A percentile compares a stretch with the other conserved stretches of the same genome.
Conservation (phyloP, 1,140 invertebrate genomes). For the Diabrotica virgifera region DNA sequence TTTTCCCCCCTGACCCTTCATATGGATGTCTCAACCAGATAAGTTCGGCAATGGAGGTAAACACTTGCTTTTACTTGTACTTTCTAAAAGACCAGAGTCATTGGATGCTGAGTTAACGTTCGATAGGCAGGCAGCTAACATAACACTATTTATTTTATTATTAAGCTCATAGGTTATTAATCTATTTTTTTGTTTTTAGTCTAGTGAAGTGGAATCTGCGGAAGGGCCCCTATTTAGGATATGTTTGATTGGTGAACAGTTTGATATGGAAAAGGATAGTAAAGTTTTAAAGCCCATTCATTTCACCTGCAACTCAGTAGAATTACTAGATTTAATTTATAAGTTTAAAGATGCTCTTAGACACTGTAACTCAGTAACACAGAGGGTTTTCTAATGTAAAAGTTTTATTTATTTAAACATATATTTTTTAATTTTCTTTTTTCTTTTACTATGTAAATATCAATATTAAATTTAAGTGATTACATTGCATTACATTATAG, state of each 20-base stretch:
- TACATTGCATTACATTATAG: too few relatives aligned
- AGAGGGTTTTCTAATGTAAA: not conserved
- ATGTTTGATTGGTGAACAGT: constrained; percentile 45
- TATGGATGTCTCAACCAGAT: too few relatives aligned
- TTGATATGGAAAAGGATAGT: constrained; percentile 47
- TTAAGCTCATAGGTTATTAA: constrained; percentile 16
- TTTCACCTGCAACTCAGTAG: constrained; percentile 60
- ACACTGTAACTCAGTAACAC: constrained; percentile 48
- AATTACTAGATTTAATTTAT: constrained; percentile 64
- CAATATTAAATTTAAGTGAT: too few relatives aligned
- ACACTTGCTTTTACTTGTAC: not conserved
- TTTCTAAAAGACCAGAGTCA: too few relatives aligned
- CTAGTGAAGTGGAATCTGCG: constrained; percentile 45
- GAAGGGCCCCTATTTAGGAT: constrained; percentile 50
- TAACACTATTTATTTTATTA: too few relatives aligned
- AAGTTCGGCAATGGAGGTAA: not conserved
- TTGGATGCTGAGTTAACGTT: too few relatives aligned
- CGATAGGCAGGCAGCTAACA: too few relatives aligned
- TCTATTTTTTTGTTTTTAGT: constrained; percentile 47
- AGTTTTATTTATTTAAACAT: too few relatives aligned
- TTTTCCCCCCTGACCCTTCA: too few relatives aligned
- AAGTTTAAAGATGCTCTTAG: constrained; percentile 63
- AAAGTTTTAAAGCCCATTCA: constrained; percentile 51
- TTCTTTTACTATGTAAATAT: too few relatives aligned
- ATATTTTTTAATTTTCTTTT: too few relatives aligned